Conservation (phyloP, 92 coral and sea anemone species). For the Porites divaricata region DNA sequence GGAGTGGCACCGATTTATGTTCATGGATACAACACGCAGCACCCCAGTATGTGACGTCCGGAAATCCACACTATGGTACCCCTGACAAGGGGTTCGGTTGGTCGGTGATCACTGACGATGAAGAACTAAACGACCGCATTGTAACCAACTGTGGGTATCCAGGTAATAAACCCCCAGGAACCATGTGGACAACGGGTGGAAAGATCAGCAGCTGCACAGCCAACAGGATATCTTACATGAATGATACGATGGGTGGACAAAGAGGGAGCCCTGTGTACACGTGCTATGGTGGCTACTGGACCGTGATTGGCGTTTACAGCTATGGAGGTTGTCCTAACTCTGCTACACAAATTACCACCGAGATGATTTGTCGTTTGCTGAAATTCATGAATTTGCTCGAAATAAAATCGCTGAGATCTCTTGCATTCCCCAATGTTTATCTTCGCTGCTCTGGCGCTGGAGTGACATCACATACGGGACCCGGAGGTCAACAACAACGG, state of each 20-base stretch:
- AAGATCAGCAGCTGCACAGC: conserved; percentile 5
- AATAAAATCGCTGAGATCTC: conserved; percentile 22
- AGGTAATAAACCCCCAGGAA: conserved; percentile 38
- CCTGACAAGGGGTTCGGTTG: conserved; percentile 50
- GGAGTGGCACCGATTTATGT: conserved; percentile 14
- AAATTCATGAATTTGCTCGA: conserved; percentile 15
- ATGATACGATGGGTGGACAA: conserved; percentile 43
- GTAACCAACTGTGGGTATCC: conserved; percentile 57
- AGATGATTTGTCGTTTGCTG: conserved; percentile 55
- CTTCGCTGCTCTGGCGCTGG: conserved; percentile 39
- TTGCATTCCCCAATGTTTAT: conserved; percentile 30
- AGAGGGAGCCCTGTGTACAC: conserved; percentile 66
- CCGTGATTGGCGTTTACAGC: conserved; percentile 49
- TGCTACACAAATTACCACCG: conserved; percentile 37
- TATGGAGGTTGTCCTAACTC: conserved; percentile 36
- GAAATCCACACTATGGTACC: not conserved
- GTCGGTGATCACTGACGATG: conserved; percentile 31
- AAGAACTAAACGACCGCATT: conserved; percentile 32
- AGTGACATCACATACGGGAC: not conserved
- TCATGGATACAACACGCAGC: conserved; percentile 3
- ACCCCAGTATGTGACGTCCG: not conserved
- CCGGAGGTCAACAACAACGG: conserved; percentile 8
- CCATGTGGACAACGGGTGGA: conserved; percentile 29
- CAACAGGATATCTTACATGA: conserved; percentile 42
- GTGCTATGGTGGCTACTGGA: conserved; percentile 58